Conservation (phyloP, 2,113 vertebrate species). For the Chlamydotis undulata region DNA sequence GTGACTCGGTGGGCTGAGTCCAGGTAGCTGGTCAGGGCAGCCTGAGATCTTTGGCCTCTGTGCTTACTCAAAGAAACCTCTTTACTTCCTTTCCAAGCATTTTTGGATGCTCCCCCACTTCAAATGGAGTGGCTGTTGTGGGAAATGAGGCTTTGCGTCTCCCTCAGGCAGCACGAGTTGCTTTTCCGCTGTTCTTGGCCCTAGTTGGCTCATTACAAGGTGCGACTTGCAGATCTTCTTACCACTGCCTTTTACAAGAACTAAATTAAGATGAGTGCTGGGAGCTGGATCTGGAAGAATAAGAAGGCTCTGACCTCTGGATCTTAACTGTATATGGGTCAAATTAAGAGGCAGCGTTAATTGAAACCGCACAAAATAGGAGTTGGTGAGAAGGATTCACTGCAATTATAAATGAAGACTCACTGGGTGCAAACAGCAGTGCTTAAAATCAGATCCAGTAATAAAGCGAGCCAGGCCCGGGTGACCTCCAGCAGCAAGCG, state of each 20-base stretch:
- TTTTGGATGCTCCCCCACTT: not conserved
- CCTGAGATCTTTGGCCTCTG: not conserved
- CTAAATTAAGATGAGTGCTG: not conserved
- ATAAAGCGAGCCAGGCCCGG: not conserved
- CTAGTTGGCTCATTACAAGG: not conserved
- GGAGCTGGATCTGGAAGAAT: not conserved
- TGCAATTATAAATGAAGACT: not conserved
- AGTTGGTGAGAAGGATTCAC: not conserved
- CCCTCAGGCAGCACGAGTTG: not conserved
- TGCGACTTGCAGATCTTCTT: not conserved
- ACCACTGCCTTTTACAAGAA: not conserved
- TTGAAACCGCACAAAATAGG: not conserved
- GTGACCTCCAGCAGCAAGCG: not conserved
- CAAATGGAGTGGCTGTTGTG: fast-evolving
- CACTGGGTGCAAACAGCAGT: not conserved
- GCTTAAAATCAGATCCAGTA: not conserved
- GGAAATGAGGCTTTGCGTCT: not conserved
- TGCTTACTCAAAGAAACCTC: not conserved
- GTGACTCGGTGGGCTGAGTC: not conserved
- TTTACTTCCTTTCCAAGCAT: not conserved
- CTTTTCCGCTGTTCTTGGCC: not conserved
- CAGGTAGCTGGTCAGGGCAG: not conserved
- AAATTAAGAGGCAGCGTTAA: not conserved
- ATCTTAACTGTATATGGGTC: not conserved
- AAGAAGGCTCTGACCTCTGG: not conserved